phyloP scores from a whole-genome alignment of 1,140 invertebrate genomes.

The Vanessa tameamea region DNA sequence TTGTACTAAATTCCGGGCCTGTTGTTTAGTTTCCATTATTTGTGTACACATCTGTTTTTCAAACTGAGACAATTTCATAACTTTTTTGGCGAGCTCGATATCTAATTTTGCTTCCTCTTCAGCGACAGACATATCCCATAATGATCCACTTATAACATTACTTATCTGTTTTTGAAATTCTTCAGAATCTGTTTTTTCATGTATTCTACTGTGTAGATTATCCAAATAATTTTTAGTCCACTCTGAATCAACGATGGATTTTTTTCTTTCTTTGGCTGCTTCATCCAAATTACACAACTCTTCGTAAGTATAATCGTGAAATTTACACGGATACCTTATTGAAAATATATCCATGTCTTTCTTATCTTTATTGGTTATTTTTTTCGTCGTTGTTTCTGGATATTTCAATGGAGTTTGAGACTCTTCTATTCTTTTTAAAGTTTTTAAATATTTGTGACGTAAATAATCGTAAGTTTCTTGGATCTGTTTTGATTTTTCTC shows the following conservation, averaged over 20 bases:
- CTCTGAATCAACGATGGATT: slow-evolving; percentile 55
- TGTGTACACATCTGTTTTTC: slow-evolving; percentile 84
- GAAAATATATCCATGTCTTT: slow-evolving; percentile 68
- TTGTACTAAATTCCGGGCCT: slow-evolving; percentile 77
- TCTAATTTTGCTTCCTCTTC: slow-evolving; percentile 80
- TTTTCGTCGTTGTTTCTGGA: slow-evolving; percentile 28
- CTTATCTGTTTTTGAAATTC: slow-evolving; percentile 70
- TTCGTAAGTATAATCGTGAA: slow-evolving; percentile 66
- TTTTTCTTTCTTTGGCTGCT: slow-evolving; percentile 54
- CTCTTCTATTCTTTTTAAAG: slow-evolving; percentile 55
- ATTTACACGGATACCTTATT: slow-evolving; percentile 61
- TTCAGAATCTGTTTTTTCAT: slow-evolving; percentile 63
- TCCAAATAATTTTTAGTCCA: slow-evolving; percentile 66
- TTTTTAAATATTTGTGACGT: slow-evolving; percentile 66
- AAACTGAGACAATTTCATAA: slow-evolving; percentile 82
- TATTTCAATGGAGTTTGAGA: slow-evolving; percentile 44
- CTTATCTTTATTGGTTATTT: slow-evolving; percentile 52
- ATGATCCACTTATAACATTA: slow-evolving; percentile 60
- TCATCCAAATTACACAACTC: slow-evolving; percentile 62
- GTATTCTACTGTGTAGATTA: slow-evolving; percentile 60
- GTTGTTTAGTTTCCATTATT: slow-evolving; percentile 81
- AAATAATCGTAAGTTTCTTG: slow-evolving; percentile 69
- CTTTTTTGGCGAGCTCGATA: slow-evolving; percentile 76
- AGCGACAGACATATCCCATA: slow-evolving; percentile 67
- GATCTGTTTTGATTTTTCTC: slow-evolving; percentile 71